Evolutionary conservation across 2,113 vertebrate genomes (phyloP).

Genomic region (Gymnocephalus cernua): DNA sequence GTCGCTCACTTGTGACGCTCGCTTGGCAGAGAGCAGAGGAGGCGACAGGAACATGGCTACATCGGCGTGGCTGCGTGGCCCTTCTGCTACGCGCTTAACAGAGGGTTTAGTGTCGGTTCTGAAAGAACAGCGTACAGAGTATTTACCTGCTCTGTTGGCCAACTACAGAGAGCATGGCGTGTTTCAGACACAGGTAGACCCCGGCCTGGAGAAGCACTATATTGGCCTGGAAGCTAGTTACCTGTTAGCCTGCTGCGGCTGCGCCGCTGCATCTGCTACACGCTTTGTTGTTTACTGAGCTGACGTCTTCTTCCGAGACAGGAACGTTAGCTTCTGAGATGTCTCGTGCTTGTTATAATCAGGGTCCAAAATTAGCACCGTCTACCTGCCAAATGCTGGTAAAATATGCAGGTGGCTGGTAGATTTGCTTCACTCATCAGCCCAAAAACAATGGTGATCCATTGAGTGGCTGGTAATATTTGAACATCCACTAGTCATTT

Average conservation of each 20-base stretch:
- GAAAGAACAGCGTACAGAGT: conserved; percentile 82
- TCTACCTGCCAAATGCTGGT: too few species aligned
- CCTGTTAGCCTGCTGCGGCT: conserved; percentile 1
- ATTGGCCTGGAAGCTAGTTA: conserved; percentile 6
- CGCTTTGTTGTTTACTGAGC: conserved; percentile 36
- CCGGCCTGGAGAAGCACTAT: accelerated
- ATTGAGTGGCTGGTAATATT: too few species aligned
- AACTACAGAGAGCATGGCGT: conserved; percentile 85
- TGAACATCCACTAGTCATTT: too few species aligned
- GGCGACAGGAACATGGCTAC: conserved; percentile 83
- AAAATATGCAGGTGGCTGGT: too few species aligned
- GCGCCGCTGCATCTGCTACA: not conserved
- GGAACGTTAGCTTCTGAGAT: too few species aligned
- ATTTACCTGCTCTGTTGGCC: conserved; percentile 76
- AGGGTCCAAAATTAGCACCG: too few species aligned
- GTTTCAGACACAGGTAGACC: conserved; percentile 77
- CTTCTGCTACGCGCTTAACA: conserved; percentile 78
- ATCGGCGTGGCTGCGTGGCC: conserved; percentile 82
- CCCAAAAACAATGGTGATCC: too few species aligned
- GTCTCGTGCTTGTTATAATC: too few species aligned
- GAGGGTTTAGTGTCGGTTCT: conserved; percentile 83
- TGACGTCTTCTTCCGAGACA: not conserved
- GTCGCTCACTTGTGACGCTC: conserved; percentile 64
- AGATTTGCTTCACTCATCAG: too few species aligned
- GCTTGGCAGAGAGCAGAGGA: not conserved